Evolutionary conservation across 2,888 invertebrate species (phyloP), one percentile per base, ranked within the genome.

Genomic region (Cataglyphis rosenhaueri): DNA sequence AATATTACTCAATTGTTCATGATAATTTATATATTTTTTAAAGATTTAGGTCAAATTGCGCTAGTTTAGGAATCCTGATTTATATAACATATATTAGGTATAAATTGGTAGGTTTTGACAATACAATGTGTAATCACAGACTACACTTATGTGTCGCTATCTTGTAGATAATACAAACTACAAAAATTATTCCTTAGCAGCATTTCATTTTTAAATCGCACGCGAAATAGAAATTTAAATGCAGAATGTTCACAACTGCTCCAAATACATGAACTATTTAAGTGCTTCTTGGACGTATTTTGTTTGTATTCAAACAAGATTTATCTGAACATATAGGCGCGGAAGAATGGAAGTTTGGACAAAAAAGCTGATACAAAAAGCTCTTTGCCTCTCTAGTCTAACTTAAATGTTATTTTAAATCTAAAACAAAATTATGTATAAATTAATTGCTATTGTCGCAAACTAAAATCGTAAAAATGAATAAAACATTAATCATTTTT

Each of bases 51-150:
- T 8, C 21, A 15, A n/a, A 9, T 62, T 12, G 8, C 10, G 0
- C 0, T 5, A 12, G n/a, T 65, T 57, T 76, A 76, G 76, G 66
- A 76, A 76, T 1, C 65, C 71, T 57, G 75, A 76, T 78, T n/a
- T 64, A 82, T 52, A 48, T 75, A 79, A 21, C 21, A 21, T 21
- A 21, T 68, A 32, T 21, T 61, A 29, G 68, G 61, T 57, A 81
- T 29, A 82, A 85, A 85, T 41, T 73, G 55, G 6, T 81, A 55
- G 68, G 48, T 83, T 84, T 86, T 59, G 74, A 88, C 81, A 83
- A 73, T 88, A 86, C 66, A 84, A 83, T 84, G 81, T 76, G 84
- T 87, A 88, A 88, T 88, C 89, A 88, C 81, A 89, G 84, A 88
- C 86, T 88, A 88, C 82, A 85, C 71, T 59, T 65, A 64, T 82